Evolutionary conservation across 2,888 invertebrate species (phyloP), one percentile per base, ranked within the genome.

Genomic region (Luperina nickerlii): DNA sequence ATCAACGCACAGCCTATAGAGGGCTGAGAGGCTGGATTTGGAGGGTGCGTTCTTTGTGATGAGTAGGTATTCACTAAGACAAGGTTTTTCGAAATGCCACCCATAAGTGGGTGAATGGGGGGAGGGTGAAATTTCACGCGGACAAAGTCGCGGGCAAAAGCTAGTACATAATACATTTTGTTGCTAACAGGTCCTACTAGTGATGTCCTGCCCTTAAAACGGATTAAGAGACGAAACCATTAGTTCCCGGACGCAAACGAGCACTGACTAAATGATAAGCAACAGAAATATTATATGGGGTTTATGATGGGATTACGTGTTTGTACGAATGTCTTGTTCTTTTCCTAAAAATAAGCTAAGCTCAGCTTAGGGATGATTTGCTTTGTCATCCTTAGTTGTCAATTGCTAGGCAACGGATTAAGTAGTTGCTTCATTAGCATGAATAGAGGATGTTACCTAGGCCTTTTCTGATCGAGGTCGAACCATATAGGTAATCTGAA

Each of bases 321-420:
- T 77, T 76, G 51, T 65, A 54, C 54, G 57, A 68, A 62, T 65
- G 15, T 54, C 32, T 70, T 66, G 3, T 24, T 82, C n/a, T 86
- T 81, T 54, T 38, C 83, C 54, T 20, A 66, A 76, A 82, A 69
- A 72, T 65, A 62, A 60, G 83, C 45, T 86, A 76, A 86, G 83
- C 83, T 62, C 20, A 27, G 87, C 77, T 83, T 86, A 72, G 24
- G 27, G 60, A 70, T 65, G 38, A 80, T 62, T 67, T 85, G 66
- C 65, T 72, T 76, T 68, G 71, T 66, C n/a, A 73, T 62, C 11
- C 65, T 67, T 72, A 65, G 7, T 69, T 69, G n/a, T 38, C 20
- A 42, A 54, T 76, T 76, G 72, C 77, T 68, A 67, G n/a, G 70
- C 18, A 38, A 63, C 24, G 48, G 20, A 45, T 60, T 62, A 45